phyloP scores from a whole-genome alignment of 2,113 vertebrate genomes.

The Catharus minimus region DNA sequence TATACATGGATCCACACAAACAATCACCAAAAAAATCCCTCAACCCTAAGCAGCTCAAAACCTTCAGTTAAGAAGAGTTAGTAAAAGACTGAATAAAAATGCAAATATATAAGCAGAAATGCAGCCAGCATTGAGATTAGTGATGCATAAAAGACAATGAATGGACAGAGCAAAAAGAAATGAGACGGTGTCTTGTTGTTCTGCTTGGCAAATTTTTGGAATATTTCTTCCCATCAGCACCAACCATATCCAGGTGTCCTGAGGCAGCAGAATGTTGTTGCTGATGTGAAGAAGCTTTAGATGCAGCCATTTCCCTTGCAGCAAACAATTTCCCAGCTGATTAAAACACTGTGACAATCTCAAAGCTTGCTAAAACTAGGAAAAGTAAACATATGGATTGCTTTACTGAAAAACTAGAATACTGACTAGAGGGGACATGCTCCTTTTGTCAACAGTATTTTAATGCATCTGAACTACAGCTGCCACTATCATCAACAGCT shows the following conservation, averaged over 20 bases:
- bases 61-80: background rate
- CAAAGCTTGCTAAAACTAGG: slow-evolving; percentile 15
- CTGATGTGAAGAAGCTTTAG: background rate
- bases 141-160: background rate
- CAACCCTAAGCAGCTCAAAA: background rate
- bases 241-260: background rate
- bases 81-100: background rate
- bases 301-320: background rate
- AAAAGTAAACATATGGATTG: background rate
- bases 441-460: background rate
- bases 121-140: background rate
- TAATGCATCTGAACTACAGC: background rate
- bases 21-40: background rate
- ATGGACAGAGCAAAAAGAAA: background rate
- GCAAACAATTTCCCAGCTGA: background rate
- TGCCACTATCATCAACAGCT: background rate
- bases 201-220: background rate
- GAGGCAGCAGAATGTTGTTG: background rate
- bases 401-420: background rate
- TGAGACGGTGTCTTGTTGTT: background rate
- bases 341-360: background rate
- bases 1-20: background rate
- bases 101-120: background rate
- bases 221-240: background rate
- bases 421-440: background rate